Evolutionary conservation across 2,888 invertebrate species (phyloP), one percentile per base, ranked within the genome.

Genomic region (Diogma glabrata): DNA sequence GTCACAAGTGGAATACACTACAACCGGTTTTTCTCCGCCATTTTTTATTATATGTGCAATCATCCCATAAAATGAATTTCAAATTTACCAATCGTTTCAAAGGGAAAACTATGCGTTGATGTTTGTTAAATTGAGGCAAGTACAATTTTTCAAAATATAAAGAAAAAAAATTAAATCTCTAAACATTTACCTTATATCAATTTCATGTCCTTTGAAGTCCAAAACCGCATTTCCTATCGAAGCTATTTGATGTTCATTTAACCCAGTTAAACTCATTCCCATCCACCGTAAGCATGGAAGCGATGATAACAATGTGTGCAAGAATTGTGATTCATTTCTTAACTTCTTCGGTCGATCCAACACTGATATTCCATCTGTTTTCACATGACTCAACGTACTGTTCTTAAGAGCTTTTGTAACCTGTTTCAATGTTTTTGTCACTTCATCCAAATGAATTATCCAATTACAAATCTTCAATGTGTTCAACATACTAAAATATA

Each of bases 381-480:
- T 64, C 33, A 64, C 57, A 56, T 64, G 63, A 54, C 64, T 63
- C 19, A 64, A 57, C 7, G 62, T 59, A 51, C 62, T 61, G 47
- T 62, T 61, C 14, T 62, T 60, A 22, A 64, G 58, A 51, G 58
- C 58, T 56, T 63, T 64, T 33, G 61, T 59, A 52, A 63, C 55
- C 1, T 51, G 54, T 56, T 64, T 64, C 28, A 63, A 53, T 33
- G 64, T 61, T 54, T 60, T 61, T 8, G 58, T 55, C 30, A 61
- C 54, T 50, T 63, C 63, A 48, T 63, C 63, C 43, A 64, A 60
- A 56, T 63, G 62, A 22, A 64, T 58, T 4, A 63, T 60, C 64
- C 64, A 64, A 55, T 64, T 61, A 47, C 64, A 64, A 22, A 64
- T 61, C 55, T 64, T 63, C 45, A 64, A 55, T 46, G 64, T 64